Conservation (phyloP, 92 coral and sea anemone species). For the Phymanthus crucifer region DNA sequence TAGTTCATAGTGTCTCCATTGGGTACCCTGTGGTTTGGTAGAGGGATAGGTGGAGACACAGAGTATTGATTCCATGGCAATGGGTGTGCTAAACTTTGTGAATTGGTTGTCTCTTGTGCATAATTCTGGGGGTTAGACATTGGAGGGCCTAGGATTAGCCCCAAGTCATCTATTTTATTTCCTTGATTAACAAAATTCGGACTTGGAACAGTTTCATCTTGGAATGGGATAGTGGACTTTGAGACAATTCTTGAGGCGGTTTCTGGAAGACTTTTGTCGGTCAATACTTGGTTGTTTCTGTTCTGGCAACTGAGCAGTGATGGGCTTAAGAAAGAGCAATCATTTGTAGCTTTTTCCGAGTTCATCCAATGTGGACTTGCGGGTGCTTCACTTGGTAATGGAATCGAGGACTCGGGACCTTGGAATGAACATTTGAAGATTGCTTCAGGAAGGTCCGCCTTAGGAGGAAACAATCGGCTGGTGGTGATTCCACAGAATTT, state of each 20-base stretch:
- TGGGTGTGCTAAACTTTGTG: neutral
- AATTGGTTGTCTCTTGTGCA: neutral
- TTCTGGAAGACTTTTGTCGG: neutral
- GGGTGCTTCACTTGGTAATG: neutral
- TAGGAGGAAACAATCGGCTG: neutral
- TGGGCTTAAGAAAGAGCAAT: neutral
- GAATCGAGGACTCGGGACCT: slow-evolving; percentile 6
- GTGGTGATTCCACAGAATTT: neutral
- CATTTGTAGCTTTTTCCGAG: neutral
- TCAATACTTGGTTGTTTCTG: neutral
- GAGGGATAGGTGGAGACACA: no score
- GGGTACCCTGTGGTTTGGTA: slow-evolving; percentile 6
- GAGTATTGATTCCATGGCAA: neutral
- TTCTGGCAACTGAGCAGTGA: neutral
- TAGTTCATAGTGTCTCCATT: neutral
- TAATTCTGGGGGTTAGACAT: neutral
- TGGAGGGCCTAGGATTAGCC: neutral
- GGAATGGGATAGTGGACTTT: neutral
- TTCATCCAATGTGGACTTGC: neutral
- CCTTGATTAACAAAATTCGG: neutral
- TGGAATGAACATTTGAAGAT: neutral
- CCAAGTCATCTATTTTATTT: neutral
- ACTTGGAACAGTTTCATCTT: neutral
- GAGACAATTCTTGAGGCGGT: neutral
- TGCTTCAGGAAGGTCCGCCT: neutral